Evolutionary conservation across 2,113 vertebrate genomes (phyloP).

Genomic region (Pseudorhombus dupliciocellatus): DNA sequence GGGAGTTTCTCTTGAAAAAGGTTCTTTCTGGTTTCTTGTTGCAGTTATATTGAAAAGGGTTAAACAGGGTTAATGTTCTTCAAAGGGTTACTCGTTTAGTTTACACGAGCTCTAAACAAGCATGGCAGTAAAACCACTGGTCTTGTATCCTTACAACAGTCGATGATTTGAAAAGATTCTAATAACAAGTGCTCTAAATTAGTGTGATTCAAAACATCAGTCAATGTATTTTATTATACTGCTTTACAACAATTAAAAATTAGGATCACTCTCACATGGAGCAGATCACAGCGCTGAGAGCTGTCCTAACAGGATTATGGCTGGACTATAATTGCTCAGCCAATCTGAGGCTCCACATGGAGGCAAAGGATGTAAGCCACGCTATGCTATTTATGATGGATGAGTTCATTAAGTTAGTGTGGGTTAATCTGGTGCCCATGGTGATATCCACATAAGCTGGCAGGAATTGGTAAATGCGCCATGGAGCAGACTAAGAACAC

Average conservation of each 20-base stretch:
- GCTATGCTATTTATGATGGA: conserved; percentile 30
- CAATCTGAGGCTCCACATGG: conserved; percentile 29
- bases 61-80: no score
- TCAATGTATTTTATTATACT: conserved; percentile 21
- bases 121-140: background rate
- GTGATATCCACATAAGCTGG: conserved; percentile 1
- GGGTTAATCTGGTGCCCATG: conserved; percentile 16
- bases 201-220: conserved; percentile 1
- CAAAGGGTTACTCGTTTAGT: no score
- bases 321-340: conserved; percentile 37
- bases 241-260: background rate
- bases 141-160: background rate
- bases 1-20: background rate
- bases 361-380: conserved; percentile 24
- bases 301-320: conserved; percentile 44
- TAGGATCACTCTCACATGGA: background rate
- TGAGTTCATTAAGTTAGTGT: conserved; percentile 27
- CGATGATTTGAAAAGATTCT: background rate
- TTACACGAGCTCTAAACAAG: background rate
- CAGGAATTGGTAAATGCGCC: background rate
- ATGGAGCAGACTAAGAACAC: background rate
- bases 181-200: conserved; percentile 1
- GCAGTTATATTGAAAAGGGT: no score
- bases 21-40: no score
- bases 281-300: conserved; percentile 18